phyloP scores from a whole-genome alignment of 2,797 vertebrate species.

The Cossypha polioptera region DNA sequence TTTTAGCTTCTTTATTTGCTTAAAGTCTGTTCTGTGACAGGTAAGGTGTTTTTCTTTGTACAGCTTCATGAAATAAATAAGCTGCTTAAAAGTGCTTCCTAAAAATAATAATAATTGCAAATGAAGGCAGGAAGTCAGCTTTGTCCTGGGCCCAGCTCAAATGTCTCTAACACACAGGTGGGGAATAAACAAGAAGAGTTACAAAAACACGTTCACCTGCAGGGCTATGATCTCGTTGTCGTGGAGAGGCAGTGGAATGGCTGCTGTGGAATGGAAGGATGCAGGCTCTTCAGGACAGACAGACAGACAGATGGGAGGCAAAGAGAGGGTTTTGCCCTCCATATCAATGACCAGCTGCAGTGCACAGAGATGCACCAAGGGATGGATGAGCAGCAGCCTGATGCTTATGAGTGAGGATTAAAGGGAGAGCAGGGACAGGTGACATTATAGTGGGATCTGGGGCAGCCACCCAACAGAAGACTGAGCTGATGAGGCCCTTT shows the following conservation, averaged over 20 bases:
- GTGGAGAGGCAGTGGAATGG: neutral
- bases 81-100: neutral
- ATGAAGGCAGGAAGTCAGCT: neutral
- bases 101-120: neutral
- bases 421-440: neutral
- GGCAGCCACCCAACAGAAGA: neutral
- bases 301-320: neutral
- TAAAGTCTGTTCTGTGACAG: neutral
- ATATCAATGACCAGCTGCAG: neutral
- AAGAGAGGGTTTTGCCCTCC: neutral
- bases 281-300: neutral
- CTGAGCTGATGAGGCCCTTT: neutral
- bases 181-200: neutral
- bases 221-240: neutral
- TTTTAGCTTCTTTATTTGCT: neutral
- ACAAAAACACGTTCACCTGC: rapidly evolving
- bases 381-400: neutral
- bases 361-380: neutral
- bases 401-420: neutral
- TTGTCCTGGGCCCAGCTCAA: neutral
- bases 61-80: neutral
- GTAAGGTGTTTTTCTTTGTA: neutral
- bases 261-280: neutral
- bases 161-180: rapidly evolving
- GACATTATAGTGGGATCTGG: neutral